Evolutionary conservation across 2,113 vertebrate genomes (phyloP), one percentile per base, ranked within the genome.

Genomic region (Chloropsis hardwickii): DNA sequence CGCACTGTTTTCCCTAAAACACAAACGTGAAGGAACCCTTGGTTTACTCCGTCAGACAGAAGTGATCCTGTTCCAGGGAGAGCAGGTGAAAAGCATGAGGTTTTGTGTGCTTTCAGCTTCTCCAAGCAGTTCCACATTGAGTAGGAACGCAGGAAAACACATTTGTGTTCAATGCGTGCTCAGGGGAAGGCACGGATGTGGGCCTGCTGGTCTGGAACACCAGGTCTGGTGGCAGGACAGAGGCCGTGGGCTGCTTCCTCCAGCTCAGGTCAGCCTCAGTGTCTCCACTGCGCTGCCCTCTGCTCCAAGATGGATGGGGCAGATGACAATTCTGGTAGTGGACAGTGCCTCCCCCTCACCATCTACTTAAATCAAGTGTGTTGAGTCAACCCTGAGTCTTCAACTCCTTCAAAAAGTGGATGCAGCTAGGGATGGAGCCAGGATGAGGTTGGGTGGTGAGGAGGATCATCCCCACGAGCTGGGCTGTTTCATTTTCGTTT

Each of bases 381-480:
- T 39, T 57, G 20, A 14, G 28, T 37, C 10, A 57, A 3, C 4
- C 18, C 12, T 39, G 25, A 1, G 5, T 29, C 29, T 64, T 47
- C 28, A 17, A 35, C 15, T 62, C 16, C 12, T 76, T 50, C 27
- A n/a, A 33, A 61, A 44, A 19, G 3, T 4, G 2, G 22, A 9
- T 81, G 37, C 50, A 76, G 50, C 12, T 39, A 44, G 65, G 17
- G 13, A 60, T 61, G 64, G 58, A 81, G 17, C 8, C 9, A 9
- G 6, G 42, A 10, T 1, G 2, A 10, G 15, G 8, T 37, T 2
- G 0, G 7, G 9, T 61, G 31, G 25, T 8, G 2, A 50, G 16
- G 10, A 27, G 11, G 4, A 3, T 28, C 5, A 3, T n/a, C 42
- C 31, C 86, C 0, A 0, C 1, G 2, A 40, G 11, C 28, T 2